Base-by-base conservation (phyloP, 1,140 invertebrate genomes). In the Tetramorium simillimum region DNA sequence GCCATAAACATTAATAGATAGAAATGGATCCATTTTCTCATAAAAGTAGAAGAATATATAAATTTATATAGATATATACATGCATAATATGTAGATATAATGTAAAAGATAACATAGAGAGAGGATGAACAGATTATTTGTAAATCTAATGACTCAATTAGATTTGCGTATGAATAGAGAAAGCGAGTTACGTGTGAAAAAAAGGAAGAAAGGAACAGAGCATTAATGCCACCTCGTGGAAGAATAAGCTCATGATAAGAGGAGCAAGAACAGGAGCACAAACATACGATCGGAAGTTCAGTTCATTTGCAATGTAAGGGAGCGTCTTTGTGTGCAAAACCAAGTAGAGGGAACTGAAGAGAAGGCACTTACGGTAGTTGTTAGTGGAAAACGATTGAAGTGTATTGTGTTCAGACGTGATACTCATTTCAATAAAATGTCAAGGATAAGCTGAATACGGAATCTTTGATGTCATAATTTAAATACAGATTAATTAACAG, bases 271-370 rank as follows among this genome's bases (percentile, higher is more conserved):
- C 28, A 24, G 43, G 2, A 69, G 21, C 46, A 49, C 28, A n/a
- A 24, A 40, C 33, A 40, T 18, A 53, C 46, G 46, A 80, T 67
- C 67, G 51, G 80, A 72, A 60, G 53, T 82, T 56, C 21, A 70
- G 24, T 82, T 82, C 37, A 82, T 73, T 72, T 69, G 67, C 51
- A 53, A 72, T 72, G 78, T 70, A 49, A 72, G 51, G 51, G 18
- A 33, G 21, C 63, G 51, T 81, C 63, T 70, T 81, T 46, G 49
- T 82, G 21, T 82, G 37, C 37, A 82, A 40, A 73, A 37, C 14
- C 4, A 56, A 77, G 18, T 37, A 28, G 37, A 72, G 51, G 2
- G n/a, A 58, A 60, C 40, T 21, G 24, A 69, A 21, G 21, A 72
- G 49, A 58, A 18, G 46, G 14, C 28, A 24, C 51, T 69, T 53